Evolutionary conservation across 2,888 invertebrate genomes (phyloP), one percentile per base, ranked within the genome.

Genomic region (Neuroscelio doddi): DNA sequence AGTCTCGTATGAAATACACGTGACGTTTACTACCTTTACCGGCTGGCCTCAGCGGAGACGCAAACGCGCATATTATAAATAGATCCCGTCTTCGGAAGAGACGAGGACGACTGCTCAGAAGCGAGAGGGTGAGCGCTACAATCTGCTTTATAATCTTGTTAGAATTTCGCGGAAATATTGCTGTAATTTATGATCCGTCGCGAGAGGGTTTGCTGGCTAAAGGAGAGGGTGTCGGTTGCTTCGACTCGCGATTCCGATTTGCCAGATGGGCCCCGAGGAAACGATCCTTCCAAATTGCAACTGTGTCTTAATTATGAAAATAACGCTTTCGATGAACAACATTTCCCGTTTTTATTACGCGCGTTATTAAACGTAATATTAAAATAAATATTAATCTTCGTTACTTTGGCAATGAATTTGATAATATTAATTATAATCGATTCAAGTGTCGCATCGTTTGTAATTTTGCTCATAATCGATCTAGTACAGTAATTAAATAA

Each of bases 151-250:
- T 84, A 83, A 84, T 84, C 83, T 83, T 79, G 82, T 83, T 82
- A 82, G 80, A 78, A 82, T 81, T 83, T 84, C 83, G 82, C 80
- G 81, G 82, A 83, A 84, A 83, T 82, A 83, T 83, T 80, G 80
- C 68, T 71, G 77, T 82, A 81, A 84, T 84, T 83, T 84, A 84
- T 80, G 83, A 80, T 80, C 78, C 79, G 80, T 79, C 75, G 74
- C 73, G 73, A 70, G 67, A 59, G 59, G 69, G 65, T 59, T 65
- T 56, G 51, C 44, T 36, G 14, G 52, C 44, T 15, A 34, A 24
- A 9, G 26, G 34, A 15, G 26, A 16, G 41, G 29, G 29, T n/a
- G n/a, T n/a, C n/a, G n/a, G n/a, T n/a, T n/a, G n/a, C n/a, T n/a
- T n/a, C n/a, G n/a, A n/a, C n/a, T n/a, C 34, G 30, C 15, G 36